Base-by-base conservation (phyloP, 2,797 vertebrate genomes). In the Malacoctenus gilli region DNA sequence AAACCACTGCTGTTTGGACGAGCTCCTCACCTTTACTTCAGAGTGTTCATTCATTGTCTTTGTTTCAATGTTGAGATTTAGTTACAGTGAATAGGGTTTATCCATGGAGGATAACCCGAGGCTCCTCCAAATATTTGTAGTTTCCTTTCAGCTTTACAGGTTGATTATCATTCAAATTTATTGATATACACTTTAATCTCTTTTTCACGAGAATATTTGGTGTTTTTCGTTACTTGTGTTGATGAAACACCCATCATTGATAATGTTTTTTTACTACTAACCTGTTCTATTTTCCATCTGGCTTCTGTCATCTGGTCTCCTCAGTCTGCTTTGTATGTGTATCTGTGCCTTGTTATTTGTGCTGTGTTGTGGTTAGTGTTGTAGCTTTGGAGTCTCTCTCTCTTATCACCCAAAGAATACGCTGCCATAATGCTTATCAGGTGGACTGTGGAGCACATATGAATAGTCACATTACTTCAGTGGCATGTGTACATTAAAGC, bases 321-420 rank as follows among this genome's bases (percentile, higher is more conserved):
- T 59, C 59, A 59, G 60, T 50, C 53, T 60, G 71, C 68, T 73
- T 69, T 63, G 52, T 79, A 20, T 77, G 72, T 83, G 66, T 76
- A 64, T 72, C 67, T 78, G 70, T 86, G 74, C 61, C 60, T 69
- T 77, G 67, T 81, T 70, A 75, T 67, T 57, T 77, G 68, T 77
- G 50, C 40, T 15, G 41, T 78, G 61, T 61, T 62, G 68, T 77
- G 64, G 61, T 58, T 56, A 46, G 42, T 83, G 69, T 68, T 53
- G 58, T 68, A 65, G 50, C 48, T 79, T 72, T 60, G 64, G 32
- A 70, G 72, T 82, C 34, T 53, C 38, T 68, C 36, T 59, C 13
- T 42, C 4, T 60, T 50, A 42, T 52, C 38, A 52, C 51, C 22
- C 51, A 22, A 1, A 28, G n/a, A n/a, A 65, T 43, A 34, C 49